phyloP scores from a whole-genome alignment of 2,113 vertebrate species.

The Steatornis caripensis region DNA sequence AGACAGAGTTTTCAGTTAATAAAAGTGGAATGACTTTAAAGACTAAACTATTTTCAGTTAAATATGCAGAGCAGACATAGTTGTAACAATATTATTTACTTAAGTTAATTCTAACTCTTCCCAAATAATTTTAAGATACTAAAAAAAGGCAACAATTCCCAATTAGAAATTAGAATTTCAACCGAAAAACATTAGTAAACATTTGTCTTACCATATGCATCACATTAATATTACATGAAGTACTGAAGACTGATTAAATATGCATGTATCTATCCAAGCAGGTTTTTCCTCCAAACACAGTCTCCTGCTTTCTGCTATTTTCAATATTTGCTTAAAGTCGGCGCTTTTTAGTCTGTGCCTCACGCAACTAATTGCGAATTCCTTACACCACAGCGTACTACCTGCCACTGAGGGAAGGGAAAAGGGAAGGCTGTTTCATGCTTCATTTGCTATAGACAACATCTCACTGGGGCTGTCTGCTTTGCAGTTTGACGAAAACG shows the following conservation, averaged over 20 bases:
- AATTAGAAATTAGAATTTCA: neutral
- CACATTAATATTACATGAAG: neutral
- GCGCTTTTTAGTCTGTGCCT: neutral
- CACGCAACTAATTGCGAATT: neutral
- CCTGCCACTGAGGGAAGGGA: neutral
- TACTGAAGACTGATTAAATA: conserved; percentile 39
- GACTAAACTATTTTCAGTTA: neutral
- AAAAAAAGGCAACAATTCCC: neutral
- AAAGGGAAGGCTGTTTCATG: neutral
- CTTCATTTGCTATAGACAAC: neutral
- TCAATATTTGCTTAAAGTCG: conserved; percentile 30
- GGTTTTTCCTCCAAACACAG: neutral
- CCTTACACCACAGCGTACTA: neutral
- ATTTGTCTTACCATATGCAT: neutral
- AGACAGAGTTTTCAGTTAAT: neutral
- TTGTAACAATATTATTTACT: neutral
- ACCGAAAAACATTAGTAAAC: neutral
- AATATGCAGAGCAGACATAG: neutral
- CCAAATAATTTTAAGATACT: neutral
- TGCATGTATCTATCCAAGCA: conserved; percentile 3
- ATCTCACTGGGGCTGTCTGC: neutral
- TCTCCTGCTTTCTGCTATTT: conserved; percentile 1
- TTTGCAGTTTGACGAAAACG: neutral
- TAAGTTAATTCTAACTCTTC: neutral
- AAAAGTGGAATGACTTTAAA: neutral